Evolutionary conservation across 2,888 invertebrate species (phyloP), one percentile per base, ranked within the genome.

Genomic region (Zootermopsis nevadensis): DNA sequence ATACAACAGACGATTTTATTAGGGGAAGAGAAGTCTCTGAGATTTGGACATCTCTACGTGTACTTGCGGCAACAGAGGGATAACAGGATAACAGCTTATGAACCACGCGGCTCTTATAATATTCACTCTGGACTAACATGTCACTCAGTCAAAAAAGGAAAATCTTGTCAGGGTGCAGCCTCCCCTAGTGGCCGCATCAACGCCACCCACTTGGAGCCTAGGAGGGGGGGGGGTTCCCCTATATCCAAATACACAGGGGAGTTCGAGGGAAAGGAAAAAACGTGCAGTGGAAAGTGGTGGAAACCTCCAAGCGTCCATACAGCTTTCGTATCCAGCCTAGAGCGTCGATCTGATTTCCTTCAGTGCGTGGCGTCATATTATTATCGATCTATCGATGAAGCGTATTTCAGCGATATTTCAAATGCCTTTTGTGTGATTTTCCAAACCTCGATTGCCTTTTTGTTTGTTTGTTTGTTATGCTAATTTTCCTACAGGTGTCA

Each of bases 131-230:
- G 53, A 27, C 77, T 30, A 77, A 53, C 76, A 77, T 80, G 84
- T 84, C 84, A 84, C 84, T 84, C 84, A 84, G 82, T 84, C 83
- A 84, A 81, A 83, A 83, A 74, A 84, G 84, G 84, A 79, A 83
- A 83, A 83, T 83, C 84, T 84, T 84, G 84, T 83, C 81, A 74
- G 74, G 80, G 81, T 74, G 35, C 55, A 81, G 38, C 60, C 74
- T 48, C 83, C 83, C 83, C 33, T 42, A 72, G 77, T 76, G 72
- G 77, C 72, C 76, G 74, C 74, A 74, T 67, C 48, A 31, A 48
- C 33, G 31, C 67, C 77, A 67, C 77, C 77, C 38, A 77, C 66
- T 77, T 67, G 35, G 53, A 48, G 48, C 19, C 6, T 60, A 60
- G n/a, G 60, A 60, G 4, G 48, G 48, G n/a, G 55, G 60, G 67